A percentile compares a stretch with the other conserved stretches of the same genome.
phyloP scores from a whole-genome alignment of 2,113 vertebrate species.

The Anser brachyrhynchus region DNA sequence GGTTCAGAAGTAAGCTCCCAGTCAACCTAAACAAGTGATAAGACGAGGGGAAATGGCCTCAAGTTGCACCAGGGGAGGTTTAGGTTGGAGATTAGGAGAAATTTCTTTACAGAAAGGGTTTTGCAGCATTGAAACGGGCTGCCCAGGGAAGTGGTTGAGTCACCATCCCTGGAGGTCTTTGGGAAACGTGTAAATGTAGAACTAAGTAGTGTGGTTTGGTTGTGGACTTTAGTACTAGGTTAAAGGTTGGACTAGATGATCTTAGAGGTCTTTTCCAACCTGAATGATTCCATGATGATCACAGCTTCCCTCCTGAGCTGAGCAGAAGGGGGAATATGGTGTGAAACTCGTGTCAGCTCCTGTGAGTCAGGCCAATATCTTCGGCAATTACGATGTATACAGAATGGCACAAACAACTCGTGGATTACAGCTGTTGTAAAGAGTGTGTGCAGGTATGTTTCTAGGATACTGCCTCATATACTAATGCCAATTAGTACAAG shows the following conservation, averaged over 20 bases:
- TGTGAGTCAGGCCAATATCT: background rate
- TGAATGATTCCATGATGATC: background rate
- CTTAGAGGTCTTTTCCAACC: too few relatives aligned
- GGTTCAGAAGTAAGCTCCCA: background rate
- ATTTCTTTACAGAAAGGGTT: too few relatives aligned
- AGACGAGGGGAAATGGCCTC: too few relatives aligned
- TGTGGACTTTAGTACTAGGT: too few relatives aligned
- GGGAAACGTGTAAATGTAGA: too few relatives aligned
- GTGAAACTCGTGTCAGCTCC: background rate
- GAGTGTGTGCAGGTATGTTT: fast-evolving
- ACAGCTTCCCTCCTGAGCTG: background rate
- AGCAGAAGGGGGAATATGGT: background rate
- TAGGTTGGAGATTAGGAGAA: too few relatives aligned
- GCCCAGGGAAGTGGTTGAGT: too few relatives aligned
- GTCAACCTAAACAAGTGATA: background rate
- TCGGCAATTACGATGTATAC: background rate
- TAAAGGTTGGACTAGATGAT: too few relatives aligned
- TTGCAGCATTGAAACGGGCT: too few relatives aligned
- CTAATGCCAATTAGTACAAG: background rate
- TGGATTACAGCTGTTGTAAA: background rate
- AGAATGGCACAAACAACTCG: background rate
- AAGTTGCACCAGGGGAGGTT: too few relatives aligned
- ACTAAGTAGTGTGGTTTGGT: too few relatives aligned
- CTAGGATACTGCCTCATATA: background rate
- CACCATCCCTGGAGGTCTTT: too few relatives aligned